phyloP scores from a whole-genome alignment of 2,113 vertebrate genomes.

The Pavo muticus region DNA sequence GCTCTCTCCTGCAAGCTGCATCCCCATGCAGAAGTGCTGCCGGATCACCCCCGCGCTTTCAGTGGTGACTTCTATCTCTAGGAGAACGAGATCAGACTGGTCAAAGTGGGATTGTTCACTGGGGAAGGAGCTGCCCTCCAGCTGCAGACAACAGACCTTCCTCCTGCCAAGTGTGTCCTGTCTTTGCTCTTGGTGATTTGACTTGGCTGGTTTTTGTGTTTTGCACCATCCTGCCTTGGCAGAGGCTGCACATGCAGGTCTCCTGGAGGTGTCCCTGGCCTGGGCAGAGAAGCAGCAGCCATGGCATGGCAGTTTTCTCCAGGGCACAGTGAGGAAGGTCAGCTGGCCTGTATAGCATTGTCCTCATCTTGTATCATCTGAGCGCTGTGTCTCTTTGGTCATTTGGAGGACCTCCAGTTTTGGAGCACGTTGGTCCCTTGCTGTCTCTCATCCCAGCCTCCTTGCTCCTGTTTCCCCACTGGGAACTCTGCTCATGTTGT shows the following conservation, averaged over 20 bases:
- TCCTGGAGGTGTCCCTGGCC: background rate
- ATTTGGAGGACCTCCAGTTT: background rate
- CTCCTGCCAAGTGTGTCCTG: fast-evolving
- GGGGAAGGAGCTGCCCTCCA: background rate
- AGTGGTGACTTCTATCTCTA: constrained; percentile 74
- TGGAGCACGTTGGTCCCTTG: background rate
- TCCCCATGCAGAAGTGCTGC: constrained; percentile 23
- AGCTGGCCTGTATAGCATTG: fast-evolving
- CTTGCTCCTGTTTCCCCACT: background rate
- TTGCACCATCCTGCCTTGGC: background rate
- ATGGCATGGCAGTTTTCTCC: background rate
- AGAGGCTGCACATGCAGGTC: fast-evolving
- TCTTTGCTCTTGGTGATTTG: background rate
- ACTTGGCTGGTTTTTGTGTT: background rate
- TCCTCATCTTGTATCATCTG: background rate
- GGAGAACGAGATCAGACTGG: background rate
- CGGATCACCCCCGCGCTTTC: constrained; percentile 43
- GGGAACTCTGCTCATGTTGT: background rate
- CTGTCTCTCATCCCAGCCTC: background rate
- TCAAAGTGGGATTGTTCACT: background rate
- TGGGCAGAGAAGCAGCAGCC: background rate
- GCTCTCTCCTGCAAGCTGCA: background rate
- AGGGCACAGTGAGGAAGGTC: fast-evolving
- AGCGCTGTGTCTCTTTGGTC: background rate
- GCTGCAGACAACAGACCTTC: background rate